These are phyloP conservation scores for Eulemur coronatus DNA, from an alignment of 2,797 vertebrate genomes.

Conservation along the genomic window DNA sequence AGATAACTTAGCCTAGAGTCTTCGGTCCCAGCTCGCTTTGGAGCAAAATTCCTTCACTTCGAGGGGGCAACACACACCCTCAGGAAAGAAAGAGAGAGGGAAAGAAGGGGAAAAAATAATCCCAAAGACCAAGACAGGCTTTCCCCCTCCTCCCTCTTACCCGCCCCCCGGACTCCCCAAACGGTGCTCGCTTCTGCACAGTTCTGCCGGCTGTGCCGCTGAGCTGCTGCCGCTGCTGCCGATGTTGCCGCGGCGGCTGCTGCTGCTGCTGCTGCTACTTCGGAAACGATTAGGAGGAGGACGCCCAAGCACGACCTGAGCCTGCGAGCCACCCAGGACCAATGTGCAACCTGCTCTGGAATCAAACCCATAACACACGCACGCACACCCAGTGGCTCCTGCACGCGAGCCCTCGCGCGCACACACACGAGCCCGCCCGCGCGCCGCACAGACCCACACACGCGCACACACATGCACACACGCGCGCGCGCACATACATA, in stretches of 20 bases:
- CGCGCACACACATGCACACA: background rate
- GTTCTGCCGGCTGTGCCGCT: slow-evolving; percentile 66
- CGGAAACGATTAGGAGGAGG: slow-evolving; percentile 75
- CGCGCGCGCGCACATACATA: background rate
- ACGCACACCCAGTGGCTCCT: slow-evolving; percentile 74
- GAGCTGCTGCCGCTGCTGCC: slow-evolving; percentile 50
- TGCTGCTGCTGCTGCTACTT: slow-evolving; percentile 66
- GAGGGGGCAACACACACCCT: slow-evolving; percentile 75
- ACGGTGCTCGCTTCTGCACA: slow-evolving; percentile 76
- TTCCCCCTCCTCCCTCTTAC: slow-evolving; percentile 66
- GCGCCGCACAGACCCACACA: background rate
- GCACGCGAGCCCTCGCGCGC: slow-evolving; percentile 73
- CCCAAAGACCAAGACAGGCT: slow-evolving; percentile 71
- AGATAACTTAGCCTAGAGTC: slow-evolving; percentile 84
- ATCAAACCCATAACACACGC: slow-evolving; percentile 80
- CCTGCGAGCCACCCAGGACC: slow-evolving; percentile 80
- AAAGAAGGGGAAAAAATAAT: slow-evolving; percentile 61
- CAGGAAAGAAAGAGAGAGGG: slow-evolving; percentile 72
- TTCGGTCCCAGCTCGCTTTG: slow-evolving; percentile 79
- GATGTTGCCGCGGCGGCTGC: slow-evolving; percentile 10
- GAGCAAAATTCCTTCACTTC: slow-evolving; percentile 86
- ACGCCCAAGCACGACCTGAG: slow-evolving; percentile 76
- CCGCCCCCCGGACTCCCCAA: slow-evolving; percentile 77
- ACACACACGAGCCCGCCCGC: slow-evolving; percentile 54
- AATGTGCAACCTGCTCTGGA: slow-evolving; percentile 79